phyloP scores from a whole-genome alignment of 2,113 vertebrate genomes.

The Syngnathoides biaculeatus region DNA sequence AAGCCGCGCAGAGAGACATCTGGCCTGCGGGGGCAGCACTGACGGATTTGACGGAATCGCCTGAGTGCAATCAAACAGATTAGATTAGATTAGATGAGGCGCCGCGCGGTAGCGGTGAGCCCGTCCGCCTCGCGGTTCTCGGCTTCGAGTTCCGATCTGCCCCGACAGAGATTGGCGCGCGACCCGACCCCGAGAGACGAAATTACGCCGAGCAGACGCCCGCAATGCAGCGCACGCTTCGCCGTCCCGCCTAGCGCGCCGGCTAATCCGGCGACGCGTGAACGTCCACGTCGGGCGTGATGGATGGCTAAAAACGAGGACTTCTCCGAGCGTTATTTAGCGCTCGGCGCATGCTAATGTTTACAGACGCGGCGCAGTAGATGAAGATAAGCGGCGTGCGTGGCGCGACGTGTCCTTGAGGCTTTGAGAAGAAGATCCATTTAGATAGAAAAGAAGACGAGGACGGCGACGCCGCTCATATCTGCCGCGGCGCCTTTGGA shows the following conservation, averaged over 20 bases:
- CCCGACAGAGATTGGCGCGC: too few species aligned
- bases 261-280: not conserved
- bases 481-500: slow-evolving; percentile 61
- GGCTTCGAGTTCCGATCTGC: not conserved
- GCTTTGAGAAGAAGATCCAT: slow-evolving; percentile 73
- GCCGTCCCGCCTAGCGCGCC: too few species aligned
- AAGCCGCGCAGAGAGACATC: slow-evolving; percentile 53
- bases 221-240: not conserved
- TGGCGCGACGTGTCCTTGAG: slow-evolving; percentile 60
- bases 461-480: slow-evolving; percentile 70
- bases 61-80: not conserved
- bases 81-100: not conserved
- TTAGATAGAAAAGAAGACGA: slow-evolving; percentile 69
- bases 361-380: slow-evolving; percentile 47
- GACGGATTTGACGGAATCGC: not conserved
- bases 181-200: not conserved
- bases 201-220: not conserved
- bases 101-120: not conserved
- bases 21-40: not conserved
- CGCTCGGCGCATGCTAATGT: slow-evolving; percentile 21
- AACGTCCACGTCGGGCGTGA: not conserved
- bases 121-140: not conserved
- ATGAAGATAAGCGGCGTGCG: slow-evolving; percentile 46
- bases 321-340: not conserved
- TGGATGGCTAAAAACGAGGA: not conserved